Evolutionary conservation across 2,797 vertebrate species (phyloP).

Genomic region (Mergus octosetaceus): DNA sequence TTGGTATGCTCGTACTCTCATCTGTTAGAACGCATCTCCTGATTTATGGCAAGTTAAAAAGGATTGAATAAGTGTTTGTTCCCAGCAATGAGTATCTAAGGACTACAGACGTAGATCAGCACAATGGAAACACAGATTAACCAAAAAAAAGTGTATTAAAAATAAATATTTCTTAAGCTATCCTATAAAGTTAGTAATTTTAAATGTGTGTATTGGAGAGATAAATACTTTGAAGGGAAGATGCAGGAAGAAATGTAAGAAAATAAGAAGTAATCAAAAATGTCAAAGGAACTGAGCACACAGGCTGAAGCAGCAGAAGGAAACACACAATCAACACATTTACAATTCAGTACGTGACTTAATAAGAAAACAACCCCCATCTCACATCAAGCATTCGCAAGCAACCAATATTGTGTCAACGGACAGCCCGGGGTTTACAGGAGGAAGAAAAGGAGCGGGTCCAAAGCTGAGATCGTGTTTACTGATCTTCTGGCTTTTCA

Average conservation of each 20-base stretch:
- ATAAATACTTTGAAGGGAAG: not conserved
- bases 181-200: not conserved
- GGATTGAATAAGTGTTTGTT: not conserved
- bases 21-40: not conserved
- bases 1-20: fast-evolving
- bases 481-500: slow-evolving; percentile 47
- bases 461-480: slow-evolving; percentile 40
- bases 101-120: not conserved
- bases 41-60: not conserved
- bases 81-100: not conserved
- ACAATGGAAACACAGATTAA: fast-evolving
- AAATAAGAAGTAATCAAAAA: not conserved
- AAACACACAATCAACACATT: not conserved
- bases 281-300: not conserved
- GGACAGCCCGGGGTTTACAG: not conserved
- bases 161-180: not conserved
- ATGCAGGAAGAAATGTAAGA: not conserved
- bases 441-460: not conserved
- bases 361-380: not conserved
- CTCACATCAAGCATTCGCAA: not conserved
- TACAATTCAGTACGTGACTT: not conserved
- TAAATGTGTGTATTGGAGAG: not conserved
- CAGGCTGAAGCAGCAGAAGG: not conserved
- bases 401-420: not conserved
- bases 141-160: not conserved